phyloP scores from a whole-genome alignment of 2,797 vertebrate species.

The Ibycter americanus region DNA sequence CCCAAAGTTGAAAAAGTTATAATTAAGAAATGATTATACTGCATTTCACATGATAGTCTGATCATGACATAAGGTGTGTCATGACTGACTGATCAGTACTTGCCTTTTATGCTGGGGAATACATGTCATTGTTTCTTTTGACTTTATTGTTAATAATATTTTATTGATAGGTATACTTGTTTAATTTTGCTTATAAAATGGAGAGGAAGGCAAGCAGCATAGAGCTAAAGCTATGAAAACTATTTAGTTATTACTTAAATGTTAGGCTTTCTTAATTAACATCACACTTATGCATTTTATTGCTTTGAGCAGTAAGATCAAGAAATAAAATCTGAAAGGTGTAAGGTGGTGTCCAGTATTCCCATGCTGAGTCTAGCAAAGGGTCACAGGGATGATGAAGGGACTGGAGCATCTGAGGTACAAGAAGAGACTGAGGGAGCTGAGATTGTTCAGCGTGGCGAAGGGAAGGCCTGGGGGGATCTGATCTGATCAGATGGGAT shows the following conservation, averaged over 20 bases:
- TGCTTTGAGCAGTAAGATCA: not conserved
- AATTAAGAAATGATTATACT: not conserved
- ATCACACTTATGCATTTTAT: not conserved
- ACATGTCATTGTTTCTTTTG: not conserved
- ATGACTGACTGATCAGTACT: not conserved
- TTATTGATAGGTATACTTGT: not conserved
- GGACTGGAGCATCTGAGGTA: not conserved
- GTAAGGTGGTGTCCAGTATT: not conserved
- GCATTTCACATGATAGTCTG: not conserved
- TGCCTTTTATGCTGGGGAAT: not conserved
- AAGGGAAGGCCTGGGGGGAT: not conserved
- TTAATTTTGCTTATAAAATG: not conserved
- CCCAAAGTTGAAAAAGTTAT: not conserved
- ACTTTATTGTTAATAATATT: not conserved
- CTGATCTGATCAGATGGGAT: not conserved
- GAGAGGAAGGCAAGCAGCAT: not conserved
- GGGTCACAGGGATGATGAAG: not conserved
- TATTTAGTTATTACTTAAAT: not conserved
- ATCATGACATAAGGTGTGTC: not conserved
- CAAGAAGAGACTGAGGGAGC: not conserved
- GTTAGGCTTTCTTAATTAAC: not conserved
- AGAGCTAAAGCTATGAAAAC: not conserved
- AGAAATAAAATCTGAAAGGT: not conserved
- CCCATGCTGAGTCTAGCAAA: not conserved
- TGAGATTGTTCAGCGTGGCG: not conserved